Evolutionary conservation across 2,113 vertebrate genomes (phyloP).

Genomic region (Synchiropus splendidus): DNA sequence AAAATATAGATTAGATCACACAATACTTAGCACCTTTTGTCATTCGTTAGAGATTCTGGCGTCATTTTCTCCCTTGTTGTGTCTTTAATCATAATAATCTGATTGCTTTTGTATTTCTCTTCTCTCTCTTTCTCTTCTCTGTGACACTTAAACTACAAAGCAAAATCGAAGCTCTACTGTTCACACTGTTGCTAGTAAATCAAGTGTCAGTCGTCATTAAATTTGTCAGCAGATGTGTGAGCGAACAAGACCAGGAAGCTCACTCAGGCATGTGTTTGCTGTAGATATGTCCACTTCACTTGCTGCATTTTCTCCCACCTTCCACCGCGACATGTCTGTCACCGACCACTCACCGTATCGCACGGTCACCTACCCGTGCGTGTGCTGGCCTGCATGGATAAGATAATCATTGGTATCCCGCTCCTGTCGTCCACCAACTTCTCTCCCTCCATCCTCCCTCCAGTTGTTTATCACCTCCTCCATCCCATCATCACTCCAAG

Average conservation of each 20-base stretch:
- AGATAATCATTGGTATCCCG: slow-evolving; percentile 29
- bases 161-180: no score
- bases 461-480: slow-evolving; percentile 52
- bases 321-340: slow-evolving; percentile 17
- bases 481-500: slow-evolving; percentile 50
- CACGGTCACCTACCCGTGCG: background rate
- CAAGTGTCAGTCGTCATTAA: no score
- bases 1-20: no score
- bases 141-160: no score
- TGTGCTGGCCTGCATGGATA: slow-evolving; percentile 24
- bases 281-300: background rate
- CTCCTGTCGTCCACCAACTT: slow-evolving; percentile 21
- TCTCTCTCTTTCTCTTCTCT: no score
- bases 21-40: no score
- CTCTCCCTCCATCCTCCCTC: slow-evolving; percentile 34
- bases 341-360: slow-evolving; percentile 2
- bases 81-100: no score
- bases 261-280: background rate
- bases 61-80: no score
- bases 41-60: no score
- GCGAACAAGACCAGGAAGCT: background rate
- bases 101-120: no score
- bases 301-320: slow-evolving; percentile 2
- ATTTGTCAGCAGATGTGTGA: no score
- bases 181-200: no score